phyloP scores from a whole-genome alignment of 2,797 vertebrate species.

The Chanos chanos region DNA sequence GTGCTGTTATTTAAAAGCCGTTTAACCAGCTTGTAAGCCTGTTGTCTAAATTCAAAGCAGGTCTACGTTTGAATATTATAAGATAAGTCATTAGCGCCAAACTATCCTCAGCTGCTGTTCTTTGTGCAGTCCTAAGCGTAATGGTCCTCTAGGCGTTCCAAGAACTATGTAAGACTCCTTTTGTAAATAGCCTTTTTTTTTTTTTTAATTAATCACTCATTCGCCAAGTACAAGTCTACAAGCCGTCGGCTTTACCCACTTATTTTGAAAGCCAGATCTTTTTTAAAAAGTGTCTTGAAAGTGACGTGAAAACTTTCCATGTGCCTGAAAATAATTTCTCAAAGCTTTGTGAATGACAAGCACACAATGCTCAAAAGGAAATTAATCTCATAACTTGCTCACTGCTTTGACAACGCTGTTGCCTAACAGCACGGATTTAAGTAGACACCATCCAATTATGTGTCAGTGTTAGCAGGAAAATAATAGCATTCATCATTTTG shows the following conservation, averaged over 20 bases:
- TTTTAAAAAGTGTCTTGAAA: constrained; percentile 31
- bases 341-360: constrained; percentile 42
- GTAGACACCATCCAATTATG: constrained; percentile 57
- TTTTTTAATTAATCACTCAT: constrained; percentile 11
- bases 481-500: constrained; percentile 58
- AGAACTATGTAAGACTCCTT: no score
- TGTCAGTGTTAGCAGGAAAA: constrained; percentile 57
- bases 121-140: no score
- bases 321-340: constrained; percentile 40
- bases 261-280: constrained; percentile 26
- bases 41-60: no score
- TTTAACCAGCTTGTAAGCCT: no score
- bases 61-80: no score
- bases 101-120: no score
- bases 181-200: no score
- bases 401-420: constrained; percentile 55
- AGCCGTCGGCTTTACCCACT: constrained; percentile 5
- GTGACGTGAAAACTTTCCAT: constrained; percentile 35
- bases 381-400: constrained; percentile 58
- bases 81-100: no score
- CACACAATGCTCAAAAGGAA: constrained; percentile 46
- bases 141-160: no score
- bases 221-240: constrained; percentile 9
- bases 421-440: constrained; percentile 57
- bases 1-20: no score